Evolutionary conservation across 2,113 vertebrate genomes (phyloP).

Genomic region (Hiodon alosoides): DNA sequence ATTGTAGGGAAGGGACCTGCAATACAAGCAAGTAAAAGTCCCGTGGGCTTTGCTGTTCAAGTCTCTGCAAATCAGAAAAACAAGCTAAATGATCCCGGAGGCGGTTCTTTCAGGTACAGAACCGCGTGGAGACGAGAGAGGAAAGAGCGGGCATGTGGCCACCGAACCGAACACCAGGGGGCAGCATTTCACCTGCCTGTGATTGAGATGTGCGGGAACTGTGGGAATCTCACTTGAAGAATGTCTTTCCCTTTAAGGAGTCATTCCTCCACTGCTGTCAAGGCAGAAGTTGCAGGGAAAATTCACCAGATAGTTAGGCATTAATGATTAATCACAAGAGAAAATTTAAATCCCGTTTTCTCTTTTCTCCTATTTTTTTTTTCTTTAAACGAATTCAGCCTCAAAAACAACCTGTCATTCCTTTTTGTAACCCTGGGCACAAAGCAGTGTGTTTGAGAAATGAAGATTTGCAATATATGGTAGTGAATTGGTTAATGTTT

Average conservation of each 20-base stretch:
- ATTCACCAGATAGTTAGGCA: neutral
- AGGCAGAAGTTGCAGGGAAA: slow-evolving; percentile 1
- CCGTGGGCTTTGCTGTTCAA: slow-evolving; percentile 56
- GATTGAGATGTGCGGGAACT: neutral
- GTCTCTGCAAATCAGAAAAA: slow-evolving; percentile 72
- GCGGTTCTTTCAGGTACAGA: slow-evolving; percentile 68
- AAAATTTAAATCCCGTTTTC: neutral
- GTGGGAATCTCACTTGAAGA: neutral
- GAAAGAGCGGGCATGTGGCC: slow-evolving; percentile 12
- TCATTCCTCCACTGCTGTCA: slow-evolving; percentile 1
- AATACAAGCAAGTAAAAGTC: slow-evolving; percentile 58
- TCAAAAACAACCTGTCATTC: neutral
- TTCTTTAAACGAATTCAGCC: neutral
- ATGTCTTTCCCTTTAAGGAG: slow-evolving; percentile 6
- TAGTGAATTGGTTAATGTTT: no score
- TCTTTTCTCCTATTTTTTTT: neutral
- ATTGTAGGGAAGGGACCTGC: slow-evolving; percentile 59
- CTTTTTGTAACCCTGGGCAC: neutral
- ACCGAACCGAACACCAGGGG: slow-evolving; percentile 61
- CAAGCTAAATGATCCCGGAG: slow-evolving; percentile 69
- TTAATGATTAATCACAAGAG: slow-evolving; percentile 7
- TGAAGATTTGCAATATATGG: no score
- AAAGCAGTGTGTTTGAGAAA: no score
- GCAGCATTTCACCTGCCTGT: slow-evolving; percentile 52
- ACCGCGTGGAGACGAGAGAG: neutral